Base-by-base conservation (phyloP, 1,140 invertebrate genomes). In the Drosophila saltans region DNA sequence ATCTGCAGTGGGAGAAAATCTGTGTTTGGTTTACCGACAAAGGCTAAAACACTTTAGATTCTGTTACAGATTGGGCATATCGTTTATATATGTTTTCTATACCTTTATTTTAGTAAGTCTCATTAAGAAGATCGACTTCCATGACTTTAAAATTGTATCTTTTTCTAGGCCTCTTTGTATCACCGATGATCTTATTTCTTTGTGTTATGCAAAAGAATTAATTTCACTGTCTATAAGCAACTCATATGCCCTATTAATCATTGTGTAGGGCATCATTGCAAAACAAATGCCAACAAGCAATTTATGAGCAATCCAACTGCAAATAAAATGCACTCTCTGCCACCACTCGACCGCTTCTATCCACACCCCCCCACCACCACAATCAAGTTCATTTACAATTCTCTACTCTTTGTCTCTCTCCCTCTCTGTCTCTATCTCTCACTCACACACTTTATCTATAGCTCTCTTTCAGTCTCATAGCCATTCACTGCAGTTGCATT, bases 331-430 rank as follows among this genome's bases (percentile, higher is more conserved):
- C 56, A 55, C 28, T n/a, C 28, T n/a, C 2, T 39, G 1, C 69
- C 45, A 52, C 45, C 45, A 52, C 21, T 52, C 45, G 45, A 21
- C 45, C 45, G 26, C 24, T 26, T 24, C 8, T 48, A 21, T 16
- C 45, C 45, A 9, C 45, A 48, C 45, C n/a, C 16, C 40, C 52
- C 45, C 45, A 2, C 45, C 45, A 24, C 39, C 10, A 40, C 45
- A 52, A 52, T 16, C 36, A 66, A 71, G 30, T 81, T 55, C 63
- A 71, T 56, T 78, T 76, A 67, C 66, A 56, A 30, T 52, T 52
- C 45, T 52, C 21, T 24, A 21, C 45, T 48, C 1, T 11, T 7
- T 48, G 1, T 21, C 21, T 3, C 11, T 6, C 4, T 4, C 4
- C n/a, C 21, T 1, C 21, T 6, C n/a, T 6, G 3, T 21, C 45